Evolutionary conservation across 2,888 invertebrate genomes (phyloP), one percentile per base, ranked within the genome.

Genomic region (Trichopoda pennipes): DNA sequence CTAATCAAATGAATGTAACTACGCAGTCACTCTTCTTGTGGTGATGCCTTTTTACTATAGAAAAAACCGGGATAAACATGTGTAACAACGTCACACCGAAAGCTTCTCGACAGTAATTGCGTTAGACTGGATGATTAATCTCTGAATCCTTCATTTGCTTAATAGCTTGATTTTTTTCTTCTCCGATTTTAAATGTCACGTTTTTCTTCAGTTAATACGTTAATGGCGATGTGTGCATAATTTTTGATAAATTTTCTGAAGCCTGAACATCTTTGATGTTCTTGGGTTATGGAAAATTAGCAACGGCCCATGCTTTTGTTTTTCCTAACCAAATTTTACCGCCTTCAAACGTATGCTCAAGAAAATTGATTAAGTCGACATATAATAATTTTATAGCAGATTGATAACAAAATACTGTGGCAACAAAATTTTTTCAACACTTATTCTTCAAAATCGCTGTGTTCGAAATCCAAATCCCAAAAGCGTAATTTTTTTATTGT

Each of bases 1-100:
- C n/a, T n/a, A n/a, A n/a, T n/a, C n/a, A n/a, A n/a, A n/a, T n/a
- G 49, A 17, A 69, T 61, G 55, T 76, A 84, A 23, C 79, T 80
- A 44, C 76, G 81, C 14, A 53, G 75, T 1, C 60, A 12, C 1
- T 14, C 9, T 14, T 79, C 81, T 1, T 66, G 66, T 4, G 38
- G 19, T 10, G 81, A 51, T 3, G 81, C 69, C 53, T 70, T 82
- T 23, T 76, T 56, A 12, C 79, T 82, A 12, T 16, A 63, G 23
- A 28, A 63, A 47, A 42, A 44, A 56, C 77, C 72, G 55, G 81
- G 84, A 38, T 84, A 83, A 4, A 82, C 51, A 10, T 75, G 32
- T 85, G 80, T 12, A 84, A 4, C 10, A 84, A 12, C 6, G 74
- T 51, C 17, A 74, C 80, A 51, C 55, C 42, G 12, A 14, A 42